Percentiles rank a stretch among this genome's conserved stretches.
These are phyloP conservation scores for Psittacula derbiana DNA, from an alignment of 2,797 vertebrate species.

Conservation along the genomic window DNA sequence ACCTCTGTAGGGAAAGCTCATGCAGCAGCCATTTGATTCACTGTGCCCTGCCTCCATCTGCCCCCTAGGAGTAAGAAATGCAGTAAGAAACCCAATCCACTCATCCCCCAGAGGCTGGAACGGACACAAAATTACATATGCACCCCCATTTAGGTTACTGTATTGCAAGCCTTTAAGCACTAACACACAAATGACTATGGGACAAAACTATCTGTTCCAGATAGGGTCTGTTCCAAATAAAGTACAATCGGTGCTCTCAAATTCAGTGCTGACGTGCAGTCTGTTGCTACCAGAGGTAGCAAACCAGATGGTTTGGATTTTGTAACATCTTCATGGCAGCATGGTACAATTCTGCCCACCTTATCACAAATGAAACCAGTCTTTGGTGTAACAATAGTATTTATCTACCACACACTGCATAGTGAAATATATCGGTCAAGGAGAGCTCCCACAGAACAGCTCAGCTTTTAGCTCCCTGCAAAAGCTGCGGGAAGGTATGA, in stretches of 20 bases:
- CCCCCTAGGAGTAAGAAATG: neutral
- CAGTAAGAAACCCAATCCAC: neutral
- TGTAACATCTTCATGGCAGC: neutral
- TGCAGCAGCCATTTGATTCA: fast-evolving
- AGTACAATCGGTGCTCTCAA: fast-evolving
- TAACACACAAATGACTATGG: neutral
- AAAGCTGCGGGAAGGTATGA: conserved; percentile 55
- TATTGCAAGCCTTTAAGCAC: neutral
- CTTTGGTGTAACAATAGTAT: neutral
- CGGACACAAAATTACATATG: neutral
- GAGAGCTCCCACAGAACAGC: conserved; percentile 22
- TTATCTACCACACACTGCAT: neutral
- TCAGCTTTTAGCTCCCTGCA: conserved; percentile 51
- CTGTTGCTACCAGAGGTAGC: neutral
- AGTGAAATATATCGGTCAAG: conserved; percentile 36
- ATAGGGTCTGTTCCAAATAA: neutral
- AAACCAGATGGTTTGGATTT: neutral
- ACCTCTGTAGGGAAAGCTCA: neutral
- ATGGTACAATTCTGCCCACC: neutral
- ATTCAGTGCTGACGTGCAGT: neutral
- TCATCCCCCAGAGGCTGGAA: fast-evolving
- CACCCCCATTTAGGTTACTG: neutral
- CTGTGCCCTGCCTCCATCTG: neutral
- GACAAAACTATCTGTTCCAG: neutral
- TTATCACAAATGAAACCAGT: neutral